Percentiles rank a stretch among this genome's conserved stretches.
Evolutionary conservation across 2,113 vertebrate genomes (phyloP).

Genomic region (Nansenia antarctica): DNA sequence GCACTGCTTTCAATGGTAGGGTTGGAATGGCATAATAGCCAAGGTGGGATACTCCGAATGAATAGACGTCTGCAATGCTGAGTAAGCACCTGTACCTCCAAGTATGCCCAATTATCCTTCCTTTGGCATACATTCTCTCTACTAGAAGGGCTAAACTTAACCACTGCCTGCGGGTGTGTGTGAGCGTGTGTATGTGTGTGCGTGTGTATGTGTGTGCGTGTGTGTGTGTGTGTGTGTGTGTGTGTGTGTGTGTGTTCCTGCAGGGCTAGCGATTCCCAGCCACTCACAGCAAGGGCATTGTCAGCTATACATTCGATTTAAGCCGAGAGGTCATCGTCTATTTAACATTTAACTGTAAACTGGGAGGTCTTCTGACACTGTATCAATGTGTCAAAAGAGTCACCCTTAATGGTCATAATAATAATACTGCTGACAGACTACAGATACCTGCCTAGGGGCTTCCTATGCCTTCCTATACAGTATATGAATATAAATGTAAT

Average conservation of each 20-base stretch:
- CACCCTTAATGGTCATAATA: conserved; percentile 62
- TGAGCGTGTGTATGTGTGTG: too few species aligned
- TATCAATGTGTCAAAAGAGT: conserved; percentile 55
- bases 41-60: too few species aligned
- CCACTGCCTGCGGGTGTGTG: conserved; percentile 10
- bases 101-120: conserved; percentile 55
- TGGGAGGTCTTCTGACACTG: conserved; percentile 32
- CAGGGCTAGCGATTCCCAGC: conserved; percentile 53
- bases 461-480: not conserved
- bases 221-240: too few species aligned
- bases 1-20: conserved; percentile 23
- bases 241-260: too few species aligned
- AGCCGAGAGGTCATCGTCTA: conserved; percentile 52
- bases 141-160: too few species aligned
- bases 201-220: too few species aligned
- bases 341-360: conserved; percentile 34
- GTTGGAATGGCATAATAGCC: conserved; percentile 37
- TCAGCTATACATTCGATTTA: conserved; percentile 59
- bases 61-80: too few species aligned
- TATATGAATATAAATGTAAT: conserved; percentile 69
- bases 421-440: conserved; percentile 56
- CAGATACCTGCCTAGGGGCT: conserved; percentile 43
- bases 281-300: conserved; percentile 38
- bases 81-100: conserved; percentile 47
- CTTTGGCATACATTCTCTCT: conserved; percentile 27